Evolutionary conservation across 2,797 vertebrate genomes (phyloP).

Genomic region (Microchirus variegatus): DNA sequence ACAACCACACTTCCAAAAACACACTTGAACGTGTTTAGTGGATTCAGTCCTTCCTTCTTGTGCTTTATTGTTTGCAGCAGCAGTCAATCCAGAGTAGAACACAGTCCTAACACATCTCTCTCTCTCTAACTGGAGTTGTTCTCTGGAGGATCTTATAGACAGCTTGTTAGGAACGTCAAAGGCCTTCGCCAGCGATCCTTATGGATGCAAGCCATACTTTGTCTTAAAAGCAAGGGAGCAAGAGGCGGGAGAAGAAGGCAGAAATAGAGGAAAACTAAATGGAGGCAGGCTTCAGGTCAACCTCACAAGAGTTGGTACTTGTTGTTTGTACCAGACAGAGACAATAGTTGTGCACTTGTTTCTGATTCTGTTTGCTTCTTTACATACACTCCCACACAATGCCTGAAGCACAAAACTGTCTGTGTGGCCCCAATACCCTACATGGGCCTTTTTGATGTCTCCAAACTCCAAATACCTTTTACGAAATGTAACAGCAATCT

Average conservation of each 20-base stretch:
- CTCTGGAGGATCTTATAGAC: constrained; percentile 45
- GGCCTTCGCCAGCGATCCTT: constrained; percentile 51
- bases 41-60: neutral
- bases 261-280: constrained; percentile 55
- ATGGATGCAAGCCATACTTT: constrained; percentile 57
- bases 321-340: constrained; percentile 61
- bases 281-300: constrained; percentile 48
- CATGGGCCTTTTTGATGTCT: constrained; percentile 28
- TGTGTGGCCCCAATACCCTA: constrained; percentile 21
- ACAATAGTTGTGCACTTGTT: constrained; percentile 39
- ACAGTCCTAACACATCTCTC: constrained; percentile 35
- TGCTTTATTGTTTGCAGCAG: constrained; percentile 5
- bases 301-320: constrained; percentile 45
- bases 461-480: constrained; percentile 21
- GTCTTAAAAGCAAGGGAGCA: constrained; percentile 37
- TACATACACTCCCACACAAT: constrained; percentile 48
- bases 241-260: constrained; percentile 31
- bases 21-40: constrained; percentile 11
- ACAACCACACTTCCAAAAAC: neutral
- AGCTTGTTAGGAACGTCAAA: constrained; percentile 66
- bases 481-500: constrained; percentile 23
- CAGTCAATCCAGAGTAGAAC: constrained; percentile 35
- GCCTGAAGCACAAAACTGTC: constrained; percentile 42
- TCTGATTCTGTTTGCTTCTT: constrained; percentile 19
- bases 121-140: constrained; percentile 43